Conservation (phyloP, 2,888 invertebrate species). For the Augiades crinisus region DNA sequence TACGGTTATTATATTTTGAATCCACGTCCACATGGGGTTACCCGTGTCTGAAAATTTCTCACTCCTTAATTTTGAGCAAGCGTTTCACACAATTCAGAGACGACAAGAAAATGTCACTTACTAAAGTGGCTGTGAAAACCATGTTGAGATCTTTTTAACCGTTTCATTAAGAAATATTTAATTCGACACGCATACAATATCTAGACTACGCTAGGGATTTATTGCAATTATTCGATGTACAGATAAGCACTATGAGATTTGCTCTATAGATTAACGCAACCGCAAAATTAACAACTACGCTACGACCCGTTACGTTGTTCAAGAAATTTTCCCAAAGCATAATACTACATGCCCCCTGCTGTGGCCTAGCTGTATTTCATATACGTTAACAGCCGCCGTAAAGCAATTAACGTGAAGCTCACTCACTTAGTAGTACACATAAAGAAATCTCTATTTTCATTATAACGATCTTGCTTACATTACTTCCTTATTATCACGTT, state of each 20-base stretch:
- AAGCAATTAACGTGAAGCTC: conserved; percentile 64
- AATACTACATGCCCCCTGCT: conserved; percentile 46
- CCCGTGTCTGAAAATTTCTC: too few relatives aligned
- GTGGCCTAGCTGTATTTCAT: conserved; percentile 25
- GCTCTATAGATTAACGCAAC: background rate
- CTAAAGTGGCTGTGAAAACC: too few relatives aligned
- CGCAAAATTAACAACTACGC: too few relatives aligned
- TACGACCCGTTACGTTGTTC: conserved; percentile 5
- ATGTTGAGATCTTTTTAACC: too few relatives aligned
- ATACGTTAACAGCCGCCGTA: conserved; percentile 51
- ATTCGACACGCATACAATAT: too few relatives aligned
- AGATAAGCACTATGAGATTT: background rate
- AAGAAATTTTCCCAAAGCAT: conserved; percentile 27
- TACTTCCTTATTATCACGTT: conserved; percentile 75
- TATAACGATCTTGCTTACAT: conserved; percentile 72
- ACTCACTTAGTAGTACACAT: conserved; percentile 70
- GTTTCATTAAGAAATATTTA: too few relatives aligned
- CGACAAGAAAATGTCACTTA: too few relatives aligned
- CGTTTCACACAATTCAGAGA: too few relatives aligned
- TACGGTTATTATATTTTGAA: too few relatives aligned
- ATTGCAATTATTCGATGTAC: background rate
- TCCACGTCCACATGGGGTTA: too few relatives aligned
- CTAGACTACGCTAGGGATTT: background rate
- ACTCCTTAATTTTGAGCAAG: too few relatives aligned
- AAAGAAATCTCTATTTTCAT: conserved; percentile 72